A percentile compares a stretch with the other conserved stretches of the same genome.
These are phyloP conservation scores for Hyposmocoma kahamanoa DNA, from an alignment of 1,140 invertebrate genomes.

Conservation along the genomic window DNA sequence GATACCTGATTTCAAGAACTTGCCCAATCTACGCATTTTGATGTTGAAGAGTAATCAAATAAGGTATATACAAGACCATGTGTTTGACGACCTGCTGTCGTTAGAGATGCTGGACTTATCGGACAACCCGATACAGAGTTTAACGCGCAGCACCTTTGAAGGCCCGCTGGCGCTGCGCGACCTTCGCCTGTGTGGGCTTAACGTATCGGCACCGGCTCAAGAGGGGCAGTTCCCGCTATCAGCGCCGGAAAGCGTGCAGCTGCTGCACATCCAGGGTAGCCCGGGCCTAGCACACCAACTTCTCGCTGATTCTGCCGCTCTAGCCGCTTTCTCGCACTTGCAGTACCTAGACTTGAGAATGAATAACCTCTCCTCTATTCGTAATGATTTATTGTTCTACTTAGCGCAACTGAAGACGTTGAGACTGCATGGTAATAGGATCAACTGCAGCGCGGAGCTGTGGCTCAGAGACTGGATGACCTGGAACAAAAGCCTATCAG, in stretches of 20 bases:
- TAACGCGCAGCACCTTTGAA: constrained; percentile 79
- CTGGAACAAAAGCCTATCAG: constrained; percentile 69
- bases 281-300: constrained; percentile 80
- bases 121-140: constrained; percentile 81
- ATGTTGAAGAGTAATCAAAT: constrained; percentile 81
- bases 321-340: constrained; percentile 80
- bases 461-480: constrained; percentile 80
- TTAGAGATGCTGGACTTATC: constrained; percentile 85
- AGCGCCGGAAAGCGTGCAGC: constrained; percentile 79
- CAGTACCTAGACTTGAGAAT: constrained; percentile 82
- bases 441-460: constrained; percentile 78
- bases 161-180: constrained; percentile 78
- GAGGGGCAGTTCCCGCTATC: constrained; percentile 82
- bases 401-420: constrained; percentile 80
- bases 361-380: constrained; percentile 70
- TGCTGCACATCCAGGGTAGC: constrained; percentile 83
- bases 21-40: constrained; percentile 82
- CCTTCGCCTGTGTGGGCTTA: constrained; percentile 80
- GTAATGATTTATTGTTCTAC: constrained; percentile 79
- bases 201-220: constrained; percentile 73
- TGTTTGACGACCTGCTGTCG: constrained; percentile 78
- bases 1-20: constrained; percentile 79
- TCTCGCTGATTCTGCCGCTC: constrained; percentile 79
- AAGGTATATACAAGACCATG: constrained; percentile 77
- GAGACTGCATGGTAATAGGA: constrained; percentile 76